These are phyloP conservation scores for Aeoliscus strigatus DNA, from an alignment of 2,797 vertebrate genomes.

Conservation along the genomic window DNA sequence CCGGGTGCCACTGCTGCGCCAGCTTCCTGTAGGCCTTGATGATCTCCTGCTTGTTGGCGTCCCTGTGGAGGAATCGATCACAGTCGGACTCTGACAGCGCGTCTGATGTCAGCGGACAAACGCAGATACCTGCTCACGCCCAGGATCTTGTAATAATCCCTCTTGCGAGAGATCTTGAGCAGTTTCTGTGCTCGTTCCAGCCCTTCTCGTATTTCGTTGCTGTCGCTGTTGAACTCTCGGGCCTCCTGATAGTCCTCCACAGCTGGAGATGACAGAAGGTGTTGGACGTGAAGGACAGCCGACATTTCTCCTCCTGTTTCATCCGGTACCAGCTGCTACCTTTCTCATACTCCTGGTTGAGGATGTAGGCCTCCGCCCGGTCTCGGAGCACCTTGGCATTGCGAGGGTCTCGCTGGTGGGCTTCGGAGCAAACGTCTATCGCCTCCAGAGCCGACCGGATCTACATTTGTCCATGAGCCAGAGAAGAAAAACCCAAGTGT, in stretches of 20 bases:
- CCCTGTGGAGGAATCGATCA: conserved; percentile 53
- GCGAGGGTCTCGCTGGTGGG: conserved; percentile 79
- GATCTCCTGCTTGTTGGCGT: conserved; percentile 83
- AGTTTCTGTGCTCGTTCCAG: conserved; percentile 80
- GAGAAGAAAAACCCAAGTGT: background rate
- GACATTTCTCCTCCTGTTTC: no score
- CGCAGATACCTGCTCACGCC: conserved; percentile 76
- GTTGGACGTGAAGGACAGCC: no score
- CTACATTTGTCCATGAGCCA: conserved; percentile 38
- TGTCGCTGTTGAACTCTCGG: conserved; percentile 77
- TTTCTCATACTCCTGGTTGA: conserved; percentile 82
- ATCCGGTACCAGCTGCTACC: conserved; percentile 48
- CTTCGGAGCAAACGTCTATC: conserved; percentile 78
- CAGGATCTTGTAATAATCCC: conserved; percentile 86
- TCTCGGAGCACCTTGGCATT: conserved; percentile 77
- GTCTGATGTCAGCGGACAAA: no score
- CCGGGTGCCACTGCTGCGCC: conserved; percentile 85
- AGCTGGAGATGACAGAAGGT: conserved; percentile 46
- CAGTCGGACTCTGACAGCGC: no score
- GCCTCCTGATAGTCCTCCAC: conserved; percentile 84
- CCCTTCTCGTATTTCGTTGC: conserved; percentile 75
- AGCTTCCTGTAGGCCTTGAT: conserved; percentile 86
- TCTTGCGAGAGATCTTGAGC: conserved; percentile 79
- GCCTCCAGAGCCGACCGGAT: conserved; percentile 64
- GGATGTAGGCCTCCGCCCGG: conserved; percentile 82